Base-by-base conservation (phyloP, 2,888 invertebrate genomes). In the Drosophila nigricruria region DNA sequence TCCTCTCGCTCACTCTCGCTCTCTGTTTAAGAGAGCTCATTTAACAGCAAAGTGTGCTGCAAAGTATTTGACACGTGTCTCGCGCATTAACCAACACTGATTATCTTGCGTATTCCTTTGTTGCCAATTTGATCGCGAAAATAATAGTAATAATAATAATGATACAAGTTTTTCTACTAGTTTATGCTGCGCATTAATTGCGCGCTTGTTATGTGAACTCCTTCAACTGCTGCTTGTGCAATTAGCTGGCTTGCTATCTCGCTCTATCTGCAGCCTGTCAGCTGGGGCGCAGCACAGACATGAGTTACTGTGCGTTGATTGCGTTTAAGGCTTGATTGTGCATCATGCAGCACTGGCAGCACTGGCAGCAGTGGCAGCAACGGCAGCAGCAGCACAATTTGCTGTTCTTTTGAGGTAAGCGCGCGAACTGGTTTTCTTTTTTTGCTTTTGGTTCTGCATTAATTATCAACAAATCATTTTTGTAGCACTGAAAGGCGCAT, bases 401-500 rank as follows among this genome's bases (percentile, higher is more conserved):
- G 88, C 73, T 65, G 75, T 69, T 69, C 81, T 82, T 82, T 81
- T 50, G 60, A 70, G 80, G 69, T 42, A 36, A 53, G 54, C 40
- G 79, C 71, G 73, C 70, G 71, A 85, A 86, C 89, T 66, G 67
- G 85, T 86, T 88, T 60, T 14, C 2, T 34, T 52, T 49, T 49
- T 50, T 52, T 47, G 27, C 61, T 60, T 53, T 65, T 56, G 62
- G 63, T 74, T 59, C 82, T 88, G 86, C 82, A 90, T 87, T 87
- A 87, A 87, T 90, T 87, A 87, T 85, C 86, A 79, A 89, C 90
- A 88, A 89, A 89, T 87, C 86, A 87, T 87, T 87, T 89, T 85
- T 74, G 85, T 75, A 73, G 82, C 89, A 77, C 73, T 79, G 88
- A 85, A 82, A 80, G 90, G 73, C 72, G 65, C 85, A 89, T 86